These are phyloP conservation scores for Platysternon megacephalum DNA, from an alignment of 2,113 vertebrate species.

Conservation along the genomic window DNA sequence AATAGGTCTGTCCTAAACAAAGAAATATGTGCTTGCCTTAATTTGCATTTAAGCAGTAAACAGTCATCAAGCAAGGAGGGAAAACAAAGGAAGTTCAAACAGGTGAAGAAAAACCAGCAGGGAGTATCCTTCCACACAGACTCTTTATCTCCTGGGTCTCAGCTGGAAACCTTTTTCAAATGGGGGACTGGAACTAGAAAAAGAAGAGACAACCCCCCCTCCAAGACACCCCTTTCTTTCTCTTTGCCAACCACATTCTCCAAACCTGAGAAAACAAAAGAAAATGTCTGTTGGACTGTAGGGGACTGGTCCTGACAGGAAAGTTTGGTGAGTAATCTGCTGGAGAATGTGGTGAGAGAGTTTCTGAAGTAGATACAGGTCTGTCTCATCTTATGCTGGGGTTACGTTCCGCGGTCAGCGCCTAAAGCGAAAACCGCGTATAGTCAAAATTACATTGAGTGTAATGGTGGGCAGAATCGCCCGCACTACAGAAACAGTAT, in stretches of 20 bases:
- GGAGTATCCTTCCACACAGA: not conserved
- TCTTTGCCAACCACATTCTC: not conserved
- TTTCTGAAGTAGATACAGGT: not conserved
- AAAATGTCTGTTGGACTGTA: not conserved
- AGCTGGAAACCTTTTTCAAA: not conserved
- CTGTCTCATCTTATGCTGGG: too few species aligned
- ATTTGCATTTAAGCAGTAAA: not conserved
- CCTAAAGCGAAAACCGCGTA: too few species aligned
- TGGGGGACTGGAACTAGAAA: not conserved
- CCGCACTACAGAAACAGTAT: too few species aligned
- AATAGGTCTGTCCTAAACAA: not conserved
- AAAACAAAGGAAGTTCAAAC: not conserved
- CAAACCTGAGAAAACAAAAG: not conserved
- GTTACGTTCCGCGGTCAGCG: too few species aligned
- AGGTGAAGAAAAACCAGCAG: not conserved
- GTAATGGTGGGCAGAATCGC: too few species aligned
- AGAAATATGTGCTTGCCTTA: not conserved
- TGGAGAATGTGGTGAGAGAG: not conserved
- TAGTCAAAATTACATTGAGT: too few species aligned
- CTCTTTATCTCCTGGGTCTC: not conserved
- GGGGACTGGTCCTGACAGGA: not conserved
- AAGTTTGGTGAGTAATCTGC: not conserved
- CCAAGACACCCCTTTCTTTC: not conserved
- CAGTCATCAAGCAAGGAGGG: not conserved
- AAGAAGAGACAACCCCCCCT: not conserved